A percentile compares a stretch with the other conserved stretches of the same genome.
phyloP scores from a whole-genome alignment of 2,888 invertebrate genomes.

The Sphecodes monilicornis region DNA sequence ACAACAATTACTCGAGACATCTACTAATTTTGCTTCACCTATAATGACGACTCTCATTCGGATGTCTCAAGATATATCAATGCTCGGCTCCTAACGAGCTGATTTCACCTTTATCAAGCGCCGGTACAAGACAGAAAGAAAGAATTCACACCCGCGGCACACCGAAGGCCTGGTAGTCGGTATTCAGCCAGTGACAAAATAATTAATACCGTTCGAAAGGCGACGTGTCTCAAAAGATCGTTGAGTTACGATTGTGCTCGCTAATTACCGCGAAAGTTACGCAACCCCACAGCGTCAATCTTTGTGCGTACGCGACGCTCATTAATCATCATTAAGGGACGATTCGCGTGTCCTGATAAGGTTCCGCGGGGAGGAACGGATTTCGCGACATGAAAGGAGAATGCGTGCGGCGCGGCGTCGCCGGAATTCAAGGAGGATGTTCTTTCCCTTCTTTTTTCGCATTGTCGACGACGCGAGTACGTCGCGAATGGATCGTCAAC shows the following conservation, averaged over 20 bases:
- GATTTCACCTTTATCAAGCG: not conserved
- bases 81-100: not conserved
- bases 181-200: constrained; percentile 61
- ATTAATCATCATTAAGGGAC: constrained; percentile 73
- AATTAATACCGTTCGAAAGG: constrained; percentile 55
- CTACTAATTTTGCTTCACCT: not conserved
- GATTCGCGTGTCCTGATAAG: constrained; percentile 64
- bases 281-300: constrained; percentile 44
- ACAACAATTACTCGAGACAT: constrained; percentile 11
- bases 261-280: constrained; percentile 66
- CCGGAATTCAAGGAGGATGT: constrained; percentile 10
- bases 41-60: not conserved
- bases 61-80: not conserved
- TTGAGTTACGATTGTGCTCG: constrained; percentile 52
- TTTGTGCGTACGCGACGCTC: constrained; percentile 30
- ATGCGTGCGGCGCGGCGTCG: constrained; percentile 20
- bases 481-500: constrained; percentile 8
- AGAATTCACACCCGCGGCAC: not conserved
- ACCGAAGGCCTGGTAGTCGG: constrained; percentile 13
- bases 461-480: not conserved
- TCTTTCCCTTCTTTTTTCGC: not conserved
- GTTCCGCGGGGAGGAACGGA: constrained; percentile 38
- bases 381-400: constrained; percentile 51
- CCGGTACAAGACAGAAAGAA: not conserved
- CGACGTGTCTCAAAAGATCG: constrained; percentile 38